Base-by-base conservation (phyloP, 2,113 vertebrate species). In the Petaurus breviceps region DNA sequence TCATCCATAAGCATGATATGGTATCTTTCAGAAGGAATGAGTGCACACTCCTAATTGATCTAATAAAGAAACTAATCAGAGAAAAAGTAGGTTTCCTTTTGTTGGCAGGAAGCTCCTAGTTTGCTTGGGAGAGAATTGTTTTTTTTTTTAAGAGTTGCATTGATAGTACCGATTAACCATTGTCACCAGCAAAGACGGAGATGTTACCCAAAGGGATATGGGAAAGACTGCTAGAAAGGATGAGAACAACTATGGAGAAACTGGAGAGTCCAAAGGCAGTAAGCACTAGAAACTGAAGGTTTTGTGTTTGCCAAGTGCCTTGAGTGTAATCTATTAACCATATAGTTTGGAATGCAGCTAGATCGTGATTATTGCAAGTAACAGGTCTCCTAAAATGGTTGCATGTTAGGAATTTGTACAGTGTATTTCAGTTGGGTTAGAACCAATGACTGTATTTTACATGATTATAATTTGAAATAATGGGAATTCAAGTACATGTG, bases 31-130 rank as follows among this genome's bases (percentile, higher is more conserved):
- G 94, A 94, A 93, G 92, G 51, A 91, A 94, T 96, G 92, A 95
- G 51, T 91, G 97, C 89, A 94, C 92, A 89, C 49, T 94, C 51
- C 68, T 94, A 93, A 94, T 57, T 95, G 91, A 31, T 90, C 93
- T 95, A 93, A 90, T 61, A 92, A 93, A 96, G 94, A 96, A 96
- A 37, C 96, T 91, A 22, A 91, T 96, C 96, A 92, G 90, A 51
- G 89, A 97, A 96, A 90, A 97, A 94, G 61, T 92, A 93, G 53
- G n/a, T 90, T 95, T 92, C 49, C 25, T 53, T 57, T 52, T 94
- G 89, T 52, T 94, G 89, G 51, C 53, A 93, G 90, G 92, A 92
- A 93, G 95, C 93, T 96, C 68, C n/a, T 84, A 84, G 37, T 84
- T 84, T 43, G 37, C 37, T 84, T 43, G 68, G 37, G 68, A 84